Conservation (phyloP, 2,797 vertebrate species). For the Fundulus diaphanus region DNA sequence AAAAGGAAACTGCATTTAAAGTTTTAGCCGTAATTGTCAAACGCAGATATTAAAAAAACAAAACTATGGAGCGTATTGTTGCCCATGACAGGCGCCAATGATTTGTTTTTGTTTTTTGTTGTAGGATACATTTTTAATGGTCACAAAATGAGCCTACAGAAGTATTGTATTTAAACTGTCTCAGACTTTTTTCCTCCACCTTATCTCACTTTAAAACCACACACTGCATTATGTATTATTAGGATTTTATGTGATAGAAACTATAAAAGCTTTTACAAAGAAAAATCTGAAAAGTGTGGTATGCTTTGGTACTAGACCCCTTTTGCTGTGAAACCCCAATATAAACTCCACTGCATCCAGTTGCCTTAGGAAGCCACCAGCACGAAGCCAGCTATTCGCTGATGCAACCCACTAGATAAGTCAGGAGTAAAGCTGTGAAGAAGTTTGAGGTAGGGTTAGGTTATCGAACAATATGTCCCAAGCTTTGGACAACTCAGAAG, state of each 20-base stretch:
- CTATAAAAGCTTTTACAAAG: not conserved
- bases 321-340: not conserved
- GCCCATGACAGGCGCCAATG: not conserved
- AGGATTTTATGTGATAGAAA: not conserved
- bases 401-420: too few species aligned
- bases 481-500: too few species aligned
- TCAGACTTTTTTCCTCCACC: not conserved
- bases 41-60: not conserved
- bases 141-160: not conserved
- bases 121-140: not conserved
- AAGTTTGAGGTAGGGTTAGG: too few species aligned
- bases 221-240: not conserved
- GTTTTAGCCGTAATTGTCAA: not conserved
- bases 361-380: not conserved
- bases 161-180: not conserved
- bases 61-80: not conserved
- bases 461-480: too few species aligned
- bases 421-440: too few species aligned
- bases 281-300: not conserved
- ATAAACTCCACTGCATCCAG: too few species aligned
- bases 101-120: not conserved
- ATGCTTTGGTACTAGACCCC: not conserved
- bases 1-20: not conserved
- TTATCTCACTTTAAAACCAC: not conserved
- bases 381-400: too few species aligned